Conservation (phyloP, 92 coral and sea anemone genomes). For the Parazoanthus atlanticus region DNA sequence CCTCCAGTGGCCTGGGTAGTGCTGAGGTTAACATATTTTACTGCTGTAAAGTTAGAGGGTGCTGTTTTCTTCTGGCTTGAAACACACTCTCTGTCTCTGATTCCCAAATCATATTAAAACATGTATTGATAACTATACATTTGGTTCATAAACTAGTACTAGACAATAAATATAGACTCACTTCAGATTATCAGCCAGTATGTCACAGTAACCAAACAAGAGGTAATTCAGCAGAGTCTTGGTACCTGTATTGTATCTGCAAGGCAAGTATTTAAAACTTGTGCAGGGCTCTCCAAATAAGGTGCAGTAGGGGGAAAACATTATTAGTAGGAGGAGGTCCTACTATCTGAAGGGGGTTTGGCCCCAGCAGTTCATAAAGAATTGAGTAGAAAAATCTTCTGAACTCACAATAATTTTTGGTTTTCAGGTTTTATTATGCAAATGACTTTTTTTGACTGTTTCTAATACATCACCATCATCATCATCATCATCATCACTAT, state of each 20-base stretch:
- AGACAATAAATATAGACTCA: constrained; percentile 1
- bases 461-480: background rate
- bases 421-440: background rate
- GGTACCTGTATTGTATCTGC: constrained; percentile 84
- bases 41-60: too few relatives aligned
- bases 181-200: constrained; percentile 65
- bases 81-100: background rate
- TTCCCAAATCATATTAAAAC: background rate
- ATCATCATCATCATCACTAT: background rate
- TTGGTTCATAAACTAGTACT: background rate
- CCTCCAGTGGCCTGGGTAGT: too few relatives aligned
- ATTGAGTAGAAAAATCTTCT: background rate
- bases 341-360: background rate
- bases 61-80: too few relatives aligned
- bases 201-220: constrained; percentile 78
- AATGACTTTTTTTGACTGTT: too few relatives aligned
- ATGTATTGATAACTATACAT: background rate
- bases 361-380: too few relatives aligned
- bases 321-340: background rate
- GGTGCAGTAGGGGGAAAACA: background rate
- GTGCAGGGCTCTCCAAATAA: background rate
- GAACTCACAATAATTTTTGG: background rate
- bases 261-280: background rate
- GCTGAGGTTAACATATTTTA: too few relatives aligned
- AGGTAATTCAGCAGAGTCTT: constrained; percentile 72